phyloP scores from a whole-genome alignment of 1,140 invertebrate genomes.

The Lepidostoma basale region DNA sequence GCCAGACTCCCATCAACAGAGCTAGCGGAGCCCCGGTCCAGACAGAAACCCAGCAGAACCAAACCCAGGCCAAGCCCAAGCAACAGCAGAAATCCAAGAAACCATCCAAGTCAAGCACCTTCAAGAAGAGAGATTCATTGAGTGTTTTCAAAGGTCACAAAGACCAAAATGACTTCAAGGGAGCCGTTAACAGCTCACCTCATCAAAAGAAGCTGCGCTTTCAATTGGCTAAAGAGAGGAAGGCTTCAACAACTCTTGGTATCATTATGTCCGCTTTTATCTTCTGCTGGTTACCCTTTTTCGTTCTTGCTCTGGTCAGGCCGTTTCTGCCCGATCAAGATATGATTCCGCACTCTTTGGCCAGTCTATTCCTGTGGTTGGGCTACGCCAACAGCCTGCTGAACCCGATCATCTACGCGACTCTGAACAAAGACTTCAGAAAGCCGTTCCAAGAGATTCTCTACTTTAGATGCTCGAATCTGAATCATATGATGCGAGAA shows the following conservation, averaged over 20 bases:
- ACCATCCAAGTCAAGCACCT: conserved; percentile 50
- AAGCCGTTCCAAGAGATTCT: conserved; percentile 91
- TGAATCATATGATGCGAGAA: conserved; percentile 90
- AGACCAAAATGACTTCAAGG: conserved; percentile 54
- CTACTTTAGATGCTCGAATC: conserved; percentile 83
- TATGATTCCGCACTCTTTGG: conserved; percentile 77
- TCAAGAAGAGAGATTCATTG: conserved; percentile 57
- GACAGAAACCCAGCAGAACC: conserved; percentile 51
- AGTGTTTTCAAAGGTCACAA: conserved; percentile 59
- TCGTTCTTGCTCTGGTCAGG: conserved; percentile 86
- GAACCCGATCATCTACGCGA: conserved; percentile 94
- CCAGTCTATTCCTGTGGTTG: conserved; percentile 80
- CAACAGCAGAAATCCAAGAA: conserved; percentile 50
- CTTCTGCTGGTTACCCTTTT: conserved; percentile 97
- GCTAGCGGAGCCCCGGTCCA: conserved; percentile 51
- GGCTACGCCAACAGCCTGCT: conserved; percentile 92
- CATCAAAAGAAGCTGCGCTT: conserved; percentile 79
- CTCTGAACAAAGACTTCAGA: conserved; percentile 89
- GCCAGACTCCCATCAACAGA: conserved; percentile 54
- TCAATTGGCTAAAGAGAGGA: conserved; percentile 86
- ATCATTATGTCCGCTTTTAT: conserved; percentile 98
- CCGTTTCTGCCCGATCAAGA: conserved; percentile 74
- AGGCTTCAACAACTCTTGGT: conserved; percentile 94
- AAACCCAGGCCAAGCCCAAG: conserved; percentile 47
- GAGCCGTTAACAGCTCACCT: conserved; percentile 59